These are phyloP conservation scores for Aythya baeri DNA, from an alignment of 2,113 vertebrate genomes.

Conservation along the genomic window DNA sequence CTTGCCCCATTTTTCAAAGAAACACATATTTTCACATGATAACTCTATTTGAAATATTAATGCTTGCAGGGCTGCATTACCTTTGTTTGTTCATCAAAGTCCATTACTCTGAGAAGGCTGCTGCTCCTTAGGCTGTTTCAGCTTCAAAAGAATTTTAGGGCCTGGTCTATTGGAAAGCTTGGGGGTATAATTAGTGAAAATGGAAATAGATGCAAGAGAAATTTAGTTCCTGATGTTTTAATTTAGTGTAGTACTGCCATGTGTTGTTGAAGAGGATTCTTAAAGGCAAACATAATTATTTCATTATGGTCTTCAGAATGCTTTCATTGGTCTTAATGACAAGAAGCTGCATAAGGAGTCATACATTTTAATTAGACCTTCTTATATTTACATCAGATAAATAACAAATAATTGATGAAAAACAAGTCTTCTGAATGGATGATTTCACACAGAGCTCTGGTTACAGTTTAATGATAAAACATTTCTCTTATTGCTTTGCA, in stretches of 20 bases:
- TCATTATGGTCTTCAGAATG: constrained; percentile 80
- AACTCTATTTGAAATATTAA: constrained; percentile 66
- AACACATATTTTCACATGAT: constrained; percentile 64
- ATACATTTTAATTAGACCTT: constrained; percentile 81
- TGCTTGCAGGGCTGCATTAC: constrained; percentile 71
- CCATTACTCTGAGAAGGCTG: constrained; percentile 77
- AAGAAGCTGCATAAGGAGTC: constrained; percentile 74
- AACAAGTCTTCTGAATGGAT: constrained; percentile 76
- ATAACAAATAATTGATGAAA: constrained; percentile 84
- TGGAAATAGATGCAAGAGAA: constrained; percentile 83
- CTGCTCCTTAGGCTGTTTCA: constrained; percentile 75
- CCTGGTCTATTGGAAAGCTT: constrained; percentile 84
- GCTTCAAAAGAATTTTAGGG: constrained; percentile 86
- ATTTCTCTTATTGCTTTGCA: constrained; percentile 71
- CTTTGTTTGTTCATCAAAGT: constrained; percentile 79
- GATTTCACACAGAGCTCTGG: constrained; percentile 73
- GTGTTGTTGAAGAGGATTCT: constrained; percentile 80
- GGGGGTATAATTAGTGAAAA: constrained; percentile 87
- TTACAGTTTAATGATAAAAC: constrained; percentile 78
- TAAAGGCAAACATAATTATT: constrained; percentile 86
- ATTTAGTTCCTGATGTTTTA: constrained; percentile 84
- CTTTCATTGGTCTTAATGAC: constrained; percentile 80
- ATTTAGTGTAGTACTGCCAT: constrained; percentile 80
- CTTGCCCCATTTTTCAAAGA: constrained; percentile 55
- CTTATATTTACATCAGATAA: constrained; percentile 82